Evolutionary conservation across 2,888 invertebrate species (phyloP).

Genomic region (Heliconius aoede): DNA sequence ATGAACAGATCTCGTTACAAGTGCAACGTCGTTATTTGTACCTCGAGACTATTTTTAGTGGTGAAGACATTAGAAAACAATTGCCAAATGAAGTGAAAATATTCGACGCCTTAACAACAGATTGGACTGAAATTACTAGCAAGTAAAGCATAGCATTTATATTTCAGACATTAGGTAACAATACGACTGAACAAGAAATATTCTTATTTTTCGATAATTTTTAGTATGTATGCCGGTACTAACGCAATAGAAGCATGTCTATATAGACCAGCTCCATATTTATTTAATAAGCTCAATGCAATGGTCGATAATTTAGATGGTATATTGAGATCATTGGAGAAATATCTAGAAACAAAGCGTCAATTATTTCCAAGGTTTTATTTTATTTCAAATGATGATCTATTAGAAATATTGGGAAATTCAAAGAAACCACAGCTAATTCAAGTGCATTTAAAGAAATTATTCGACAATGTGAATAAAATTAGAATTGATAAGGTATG

Average conservation of each 20-base stretch:
- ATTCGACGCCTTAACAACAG: slow-evolving; percentile 88
- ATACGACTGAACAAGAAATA: not conserved
- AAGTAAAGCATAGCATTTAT: slow-evolving; percentile 56
- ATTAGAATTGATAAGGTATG: slow-evolving; percentile 87
- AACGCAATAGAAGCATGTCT: slow-evolving; percentile 86
- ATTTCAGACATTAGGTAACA: not conserved
- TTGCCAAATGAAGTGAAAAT: slow-evolving; percentile 89
- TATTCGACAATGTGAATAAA: slow-evolving; percentile 93
- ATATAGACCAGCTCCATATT: slow-evolving; percentile 83
- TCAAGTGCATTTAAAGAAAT: slow-evolving; percentile 93
- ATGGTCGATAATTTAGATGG: slow-evolving; percentile 90
- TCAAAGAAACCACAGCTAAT: slow-evolving; percentile 92
- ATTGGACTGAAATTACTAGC: slow-evolving; percentile 87
- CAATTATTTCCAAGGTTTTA: slow-evolving; percentile 91
- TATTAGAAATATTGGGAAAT: slow-evolving; percentile 93
- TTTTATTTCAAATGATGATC: slow-evolving; percentile 86
- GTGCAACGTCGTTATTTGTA: slow-evolving; percentile 95
- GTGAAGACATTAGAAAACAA: slow-evolving; percentile 94
- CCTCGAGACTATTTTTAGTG: slow-evolving; percentile 93
- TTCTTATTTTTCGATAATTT: not conserved
- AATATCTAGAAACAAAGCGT: slow-evolving; percentile 94
- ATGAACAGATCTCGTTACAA: slow-evolving; percentile 83
- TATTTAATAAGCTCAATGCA: slow-evolving; percentile 87
- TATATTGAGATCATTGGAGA: slow-evolving; percentile 92
- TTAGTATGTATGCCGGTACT: slow-evolving; percentile 78